Percentiles rank a stretch among this genome's conserved stretches.
Evolutionary conservation across 1,140 invertebrate genomes (phyloP).

Genomic region (Solenopsis fugax): DNA sequence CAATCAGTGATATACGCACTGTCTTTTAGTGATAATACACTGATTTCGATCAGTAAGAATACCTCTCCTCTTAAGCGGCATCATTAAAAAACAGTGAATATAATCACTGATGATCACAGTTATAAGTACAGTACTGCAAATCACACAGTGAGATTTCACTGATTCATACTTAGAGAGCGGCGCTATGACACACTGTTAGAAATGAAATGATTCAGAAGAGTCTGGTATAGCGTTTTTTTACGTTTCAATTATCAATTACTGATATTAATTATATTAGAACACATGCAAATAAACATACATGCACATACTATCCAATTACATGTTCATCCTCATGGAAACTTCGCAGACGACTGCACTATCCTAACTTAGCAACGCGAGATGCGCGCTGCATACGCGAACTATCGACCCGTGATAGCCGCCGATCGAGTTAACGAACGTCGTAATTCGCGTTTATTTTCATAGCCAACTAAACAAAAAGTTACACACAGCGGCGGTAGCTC

Average conservation of each 20-base stretch:
- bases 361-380: slow-evolving; percentile 43
- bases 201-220: slow-evolving; percentile 14
- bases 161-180: not conserved
- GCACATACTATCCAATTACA: slow-evolving; percentile 20
- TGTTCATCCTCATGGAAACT: slow-evolving; percentile 13
- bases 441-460: slow-evolving; percentile 55
- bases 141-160: no score
- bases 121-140: no score
- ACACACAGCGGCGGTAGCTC: slow-evolving; percentile 5
- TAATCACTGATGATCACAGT: no score
- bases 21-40: no score
- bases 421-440: slow-evolving; percentile 54
- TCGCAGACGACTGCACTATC: slow-evolving; percentile 16
- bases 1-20: no score
- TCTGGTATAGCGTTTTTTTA: not conserved
- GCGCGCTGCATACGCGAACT: slow-evolving; percentile 42
- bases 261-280: not conserved
- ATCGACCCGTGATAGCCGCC: slow-evolving; percentile 41
- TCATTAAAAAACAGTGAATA: no score
- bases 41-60: no score
- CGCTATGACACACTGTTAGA: not conserved
- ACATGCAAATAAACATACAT: not conserved
- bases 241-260: not conserved
- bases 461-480: slow-evolving; percentile 50
- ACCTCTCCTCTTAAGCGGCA: no score